Conservation (phyloP, 1,140 invertebrate genomes). For the Drosophila sproati region DNA sequence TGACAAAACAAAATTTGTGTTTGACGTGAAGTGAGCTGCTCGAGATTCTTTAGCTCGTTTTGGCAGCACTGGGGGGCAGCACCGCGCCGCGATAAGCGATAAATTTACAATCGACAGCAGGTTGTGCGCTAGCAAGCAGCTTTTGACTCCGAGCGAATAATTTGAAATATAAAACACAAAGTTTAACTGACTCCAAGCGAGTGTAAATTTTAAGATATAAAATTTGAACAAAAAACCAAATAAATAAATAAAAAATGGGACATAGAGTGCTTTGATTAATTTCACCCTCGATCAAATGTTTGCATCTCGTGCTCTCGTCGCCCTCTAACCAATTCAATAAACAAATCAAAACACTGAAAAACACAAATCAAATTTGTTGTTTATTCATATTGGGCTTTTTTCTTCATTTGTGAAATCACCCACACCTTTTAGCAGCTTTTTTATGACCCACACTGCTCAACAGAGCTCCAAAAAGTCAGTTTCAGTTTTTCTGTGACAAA, state of each 20-base stretch:
- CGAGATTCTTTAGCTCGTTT: conserved; percentile 25
- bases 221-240: background rate
- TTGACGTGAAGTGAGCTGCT: conserved; percentile 42
- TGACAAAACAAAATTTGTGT: conserved; percentile 46
- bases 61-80: conserved; percentile 7
- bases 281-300: conserved; percentile 41
- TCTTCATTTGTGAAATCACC: conserved; percentile 55
- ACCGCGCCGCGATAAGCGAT: background rate
- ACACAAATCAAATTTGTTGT: conserved; percentile 25
- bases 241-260: conserved; percentile 1
- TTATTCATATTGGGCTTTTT: conserved; percentile 31
- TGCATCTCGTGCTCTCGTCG: conserved; percentile 35
- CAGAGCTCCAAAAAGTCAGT: conserved; percentile 64
- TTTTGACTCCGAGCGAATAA: background rate
- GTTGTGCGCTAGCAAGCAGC: conserved; percentile 14
- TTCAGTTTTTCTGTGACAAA: conserved; percentile 65
- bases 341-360: conserved; percentile 57
- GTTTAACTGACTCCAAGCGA: no score
- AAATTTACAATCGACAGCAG: background rate
- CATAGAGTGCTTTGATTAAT: conserved; percentile 63
- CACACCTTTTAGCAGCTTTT: conserved; percentile 81
- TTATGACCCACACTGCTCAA: conserved; percentile 76
- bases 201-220: no score
- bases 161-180: no score
- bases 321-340: conserved; percentile 76